Percentiles rank a stretch among this genome's conserved stretches.
These are phyloP conservation scores for Yponomeuta evonymella DNA, from an alignment of 2,888 invertebrate genomes.

Conservation along the genomic window DNA sequence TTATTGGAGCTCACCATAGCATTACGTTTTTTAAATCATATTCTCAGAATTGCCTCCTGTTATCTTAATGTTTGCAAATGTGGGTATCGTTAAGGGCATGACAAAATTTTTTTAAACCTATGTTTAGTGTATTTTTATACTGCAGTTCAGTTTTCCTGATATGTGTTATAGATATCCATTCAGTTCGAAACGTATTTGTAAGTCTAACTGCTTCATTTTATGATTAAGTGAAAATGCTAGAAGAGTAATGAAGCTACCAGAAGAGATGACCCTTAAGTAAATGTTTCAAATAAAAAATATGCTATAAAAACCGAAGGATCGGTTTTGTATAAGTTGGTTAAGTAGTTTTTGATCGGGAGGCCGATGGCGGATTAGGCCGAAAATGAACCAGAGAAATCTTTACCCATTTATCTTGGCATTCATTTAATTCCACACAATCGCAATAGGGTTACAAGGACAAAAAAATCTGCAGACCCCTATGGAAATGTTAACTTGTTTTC, in stretches of 20 bases:
- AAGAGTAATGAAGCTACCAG: neutral
- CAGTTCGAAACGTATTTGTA: neutral
- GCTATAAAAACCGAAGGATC: constrained; percentile 28
- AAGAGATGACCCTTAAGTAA: constrained; percentile 10
- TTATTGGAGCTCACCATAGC: constrained; percentile 35
- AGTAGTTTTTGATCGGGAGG: constrained; percentile 34
- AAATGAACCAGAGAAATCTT: constrained; percentile 11
- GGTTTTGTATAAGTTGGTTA: constrained; percentile 31
- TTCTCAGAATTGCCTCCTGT: constrained; percentile 27
- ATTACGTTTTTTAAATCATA: constrained; percentile 30
- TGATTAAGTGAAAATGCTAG: neutral
- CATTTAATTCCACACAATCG: constrained; percentile 4
- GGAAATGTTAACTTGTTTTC: neutral
- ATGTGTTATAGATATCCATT: neutral
- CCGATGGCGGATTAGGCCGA: constrained; percentile 30
- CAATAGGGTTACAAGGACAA: neutral
- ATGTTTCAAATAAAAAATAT: constrained; percentile 23
- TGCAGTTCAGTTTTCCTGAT: neutral
- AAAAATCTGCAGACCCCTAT: too few species aligned
- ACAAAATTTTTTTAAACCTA: neutral
- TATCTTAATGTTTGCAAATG: constrained; percentile 20
- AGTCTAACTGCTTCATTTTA: neutral
- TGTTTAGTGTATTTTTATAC: neutral
- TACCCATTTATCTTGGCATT: constrained; percentile 11
- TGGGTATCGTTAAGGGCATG: constrained; percentile 17